Evolutionary conservation across 64 coral and sea anemone genomes (phyloP), one percentile per base, ranked within the genome.

Genomic region (Porites australiensis): DNA sequence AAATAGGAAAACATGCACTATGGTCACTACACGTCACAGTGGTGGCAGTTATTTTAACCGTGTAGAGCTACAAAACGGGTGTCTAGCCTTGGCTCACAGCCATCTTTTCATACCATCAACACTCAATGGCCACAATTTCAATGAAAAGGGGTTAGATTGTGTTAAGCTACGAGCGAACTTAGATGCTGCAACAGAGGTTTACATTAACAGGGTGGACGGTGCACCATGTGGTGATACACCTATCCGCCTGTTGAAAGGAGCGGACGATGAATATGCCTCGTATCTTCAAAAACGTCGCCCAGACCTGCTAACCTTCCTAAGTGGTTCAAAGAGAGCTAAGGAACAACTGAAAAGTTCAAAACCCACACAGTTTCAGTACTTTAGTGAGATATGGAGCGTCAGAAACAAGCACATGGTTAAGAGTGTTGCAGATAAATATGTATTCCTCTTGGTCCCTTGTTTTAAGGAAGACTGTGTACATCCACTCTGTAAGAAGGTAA

Each of bases 21-120:
- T 82, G 6, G 89, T 91, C n/a, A 91, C 89, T 9, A 83, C 52
- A 19, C 50, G 79, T 18, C 79, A 91, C n/a, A 90, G 89, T 47
- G 79, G 70, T 53, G 79, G 89, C 21, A 83, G 78, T 22, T 90
- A 70, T 48, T 82, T 90, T 3, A 90, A 90, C 18, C 45, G 68
- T 43, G 57, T 85, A 13, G 79, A 85, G 18, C 8, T 92, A 18
- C 79, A 92, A 50, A 92, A 92, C 48, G 90, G 80, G 4, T 92
- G 90, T 44, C 79, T 85, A 7, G 88, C 74, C 37, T 45, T 90
- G 1, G 90, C 79, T 52, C 79, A 92, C 45, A 71, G 60, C 12
- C 58, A 88, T 21, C 75, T 88, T 13, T 93, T 88, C 15, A 93
- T 93, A n/a, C 91, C 91, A 70, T 93, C 91, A 0, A 88, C 91